phyloP scores from a whole-genome alignment of 1,140 invertebrate species.

The Nebria ingens region DNA sequence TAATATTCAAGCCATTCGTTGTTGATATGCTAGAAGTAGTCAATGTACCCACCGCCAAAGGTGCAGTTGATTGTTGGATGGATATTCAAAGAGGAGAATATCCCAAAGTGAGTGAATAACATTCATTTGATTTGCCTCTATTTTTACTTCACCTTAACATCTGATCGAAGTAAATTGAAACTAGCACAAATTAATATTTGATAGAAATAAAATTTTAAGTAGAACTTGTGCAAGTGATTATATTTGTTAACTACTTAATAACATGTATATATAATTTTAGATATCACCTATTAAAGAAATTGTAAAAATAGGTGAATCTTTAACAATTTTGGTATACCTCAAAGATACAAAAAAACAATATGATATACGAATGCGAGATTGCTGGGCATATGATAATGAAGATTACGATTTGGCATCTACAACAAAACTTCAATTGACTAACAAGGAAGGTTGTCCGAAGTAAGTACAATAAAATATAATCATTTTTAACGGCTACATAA shows the following conservation, averaged over 20 bases:
- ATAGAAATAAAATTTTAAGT: too few relatives aligned
- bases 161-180: too few relatives aligned
- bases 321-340: slow-evolving; percentile 57
- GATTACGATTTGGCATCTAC: slow-evolving; percentile 48
- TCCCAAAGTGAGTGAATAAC: slow-evolving; percentile 42
- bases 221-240: slow-evolving; percentile 4
- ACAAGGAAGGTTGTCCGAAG: slow-evolving; percentile 53
- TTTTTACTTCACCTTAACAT: too few relatives aligned
- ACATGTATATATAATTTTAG: slow-evolving; percentile 30
- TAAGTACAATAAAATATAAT: slow-evolving; percentile 28
- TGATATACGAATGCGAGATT: slow-evolving; percentile 57
- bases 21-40: slow-evolving; percentile 61
- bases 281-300: slow-evolving; percentile 45
- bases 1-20: slow-evolving; percentile 57
- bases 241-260: too few relatives aligned
- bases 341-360: slow-evolving; percentile 51
- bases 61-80: slow-evolving; percentile 64
- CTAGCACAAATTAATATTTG: not conserved
- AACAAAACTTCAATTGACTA: slow-evolving; percentile 51
- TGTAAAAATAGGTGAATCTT: slow-evolving; percentile 57
- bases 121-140: not conserved
- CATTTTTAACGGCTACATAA: slow-evolving; percentile 16
- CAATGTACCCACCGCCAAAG: slow-evolving; percentile 47
- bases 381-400: slow-evolving; percentile 58
- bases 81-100: slow-evolving; percentile 58